Percentiles rank a stretch among this genome's conserved stretches.
Evolutionary conservation across 2,113 vertebrate species (phyloP).

Genomic region (Hippotragus niger): DNA sequence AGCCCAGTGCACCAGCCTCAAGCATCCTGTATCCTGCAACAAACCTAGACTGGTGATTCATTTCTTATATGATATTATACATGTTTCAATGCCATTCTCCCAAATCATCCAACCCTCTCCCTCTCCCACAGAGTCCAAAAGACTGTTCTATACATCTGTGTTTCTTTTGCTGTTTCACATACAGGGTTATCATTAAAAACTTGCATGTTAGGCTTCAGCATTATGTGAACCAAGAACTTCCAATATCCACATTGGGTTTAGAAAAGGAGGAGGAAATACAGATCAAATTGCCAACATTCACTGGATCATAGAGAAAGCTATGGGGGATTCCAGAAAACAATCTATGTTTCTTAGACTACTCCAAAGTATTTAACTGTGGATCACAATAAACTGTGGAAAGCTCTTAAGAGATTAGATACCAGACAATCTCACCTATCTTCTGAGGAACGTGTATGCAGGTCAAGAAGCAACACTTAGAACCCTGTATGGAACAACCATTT

Average conservation of each 20-base stretch:
- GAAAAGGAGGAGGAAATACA: neutral
- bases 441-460: neutral
- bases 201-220: neutral
- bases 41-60: fast-evolving
- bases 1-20: too few relatives aligned
- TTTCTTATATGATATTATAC: too few relatives aligned
- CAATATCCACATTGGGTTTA: neutral
- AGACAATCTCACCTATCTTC: neutral
- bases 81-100: too few relatives aligned
- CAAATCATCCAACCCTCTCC: too few relatives aligned
- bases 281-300: neutral
- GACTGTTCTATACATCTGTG: too few relatives aligned
- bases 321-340: neutral
- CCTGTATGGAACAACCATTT: neutral
- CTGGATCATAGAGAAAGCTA: neutral
- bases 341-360: neutral
- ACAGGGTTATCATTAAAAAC: neutral
- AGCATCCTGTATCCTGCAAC: too few relatives aligned
- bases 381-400: neutral
- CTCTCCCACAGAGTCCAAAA: too few relatives aligned
- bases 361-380: neutral
- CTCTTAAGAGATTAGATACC: neutral
- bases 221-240: neutral
- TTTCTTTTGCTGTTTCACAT: too few relatives aligned
- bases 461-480: neutral